Percentiles rank a stretch among this genome's conserved stretches.
Evolutionary conservation across 2,797 vertebrate genomes (phyloP).

Genomic region (Yasuhikotakia modesta): DNA sequence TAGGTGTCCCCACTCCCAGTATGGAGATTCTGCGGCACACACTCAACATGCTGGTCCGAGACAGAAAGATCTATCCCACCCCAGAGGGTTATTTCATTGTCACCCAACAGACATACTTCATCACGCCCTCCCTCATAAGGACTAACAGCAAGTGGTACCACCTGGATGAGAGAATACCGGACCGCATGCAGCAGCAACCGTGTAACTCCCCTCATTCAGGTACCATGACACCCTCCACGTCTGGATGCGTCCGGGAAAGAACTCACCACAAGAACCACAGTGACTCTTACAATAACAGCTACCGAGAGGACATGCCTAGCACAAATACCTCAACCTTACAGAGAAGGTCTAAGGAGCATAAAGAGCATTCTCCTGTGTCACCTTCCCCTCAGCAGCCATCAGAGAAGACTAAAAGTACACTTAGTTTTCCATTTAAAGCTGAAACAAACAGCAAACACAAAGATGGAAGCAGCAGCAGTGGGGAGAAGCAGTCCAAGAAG

Average conservation of each 20-base stretch:
- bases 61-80: constrained; percentile 97
- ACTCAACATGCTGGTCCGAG: constrained; percentile 92
- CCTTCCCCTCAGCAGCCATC: constrained; percentile 73
- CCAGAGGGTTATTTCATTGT: constrained; percentile 97
- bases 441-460: constrained; percentile 92
- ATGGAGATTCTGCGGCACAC: constrained; percentile 96
- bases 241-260: constrained; percentile 89
- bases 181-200: constrained; percentile 82
- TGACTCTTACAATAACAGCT: constrained; percentile 85
- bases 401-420: constrained; percentile 92
- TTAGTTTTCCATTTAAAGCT: constrained; percentile 93
- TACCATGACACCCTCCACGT: constrained; percentile 90
- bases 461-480: constrained; percentile 77
- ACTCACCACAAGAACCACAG: constrained; percentile 90
- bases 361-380: constrained; percentile 74
- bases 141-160: constrained; percentile 99
- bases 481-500: constrained; percentile 89
- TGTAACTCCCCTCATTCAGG: constrained; percentile 95
- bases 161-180: constrained; percentile 92
- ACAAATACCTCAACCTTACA: constrained; percentile 91
- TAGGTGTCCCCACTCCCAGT: constrained; percentile 96
- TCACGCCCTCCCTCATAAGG: constrained; percentile 96
- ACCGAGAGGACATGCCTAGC: constrained; percentile 88
- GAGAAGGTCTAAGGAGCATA: constrained; percentile 90
- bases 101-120: constrained; percentile 98